Evolutionary conservation across 2,888 invertebrate genomes (phyloP).

Genomic region (Heterodera filipjevi): DNA sequence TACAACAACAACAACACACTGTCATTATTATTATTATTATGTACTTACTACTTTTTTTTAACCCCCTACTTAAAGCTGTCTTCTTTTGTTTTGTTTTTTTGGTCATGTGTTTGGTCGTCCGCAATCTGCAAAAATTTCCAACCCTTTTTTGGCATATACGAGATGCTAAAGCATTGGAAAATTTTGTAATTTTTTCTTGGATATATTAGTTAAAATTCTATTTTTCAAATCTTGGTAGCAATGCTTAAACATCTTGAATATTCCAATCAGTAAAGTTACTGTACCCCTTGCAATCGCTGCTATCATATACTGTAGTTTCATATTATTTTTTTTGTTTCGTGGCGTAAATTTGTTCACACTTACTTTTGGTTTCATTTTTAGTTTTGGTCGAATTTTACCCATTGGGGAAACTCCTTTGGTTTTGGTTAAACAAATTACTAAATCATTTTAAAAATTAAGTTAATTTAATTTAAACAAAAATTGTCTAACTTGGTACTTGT

Average conservation of each 20-base stretch:
- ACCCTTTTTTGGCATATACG: not conserved
- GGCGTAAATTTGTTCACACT: conserved; percentile 13
- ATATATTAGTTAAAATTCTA: too few species aligned
- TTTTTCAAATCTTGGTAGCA: too few species aligned
- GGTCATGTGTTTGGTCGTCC: conserved; percentile 11
- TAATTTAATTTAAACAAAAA: not conserved
- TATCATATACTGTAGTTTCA: not conserved
- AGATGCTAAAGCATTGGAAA: not conserved
- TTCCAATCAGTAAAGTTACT: not conserved
- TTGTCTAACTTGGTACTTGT: too few species aligned
- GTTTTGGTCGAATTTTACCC: not conserved
- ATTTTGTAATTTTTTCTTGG: not conserved
- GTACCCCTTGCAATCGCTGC: not conserved
- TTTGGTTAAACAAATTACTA: not conserved
- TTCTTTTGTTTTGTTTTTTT: not conserved
- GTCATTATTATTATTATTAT: too few species aligned
- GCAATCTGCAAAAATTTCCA: not conserved
- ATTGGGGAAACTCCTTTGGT: not conserved
- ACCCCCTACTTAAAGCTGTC: not conserved
- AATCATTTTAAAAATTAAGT: not conserved
- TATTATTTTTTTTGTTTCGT: not conserved
- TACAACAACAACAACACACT: too few species aligned
- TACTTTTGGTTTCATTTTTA: not conserved
- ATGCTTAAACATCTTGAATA: not conserved
- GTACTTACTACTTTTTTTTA: too few species aligned